phyloP scores from a whole-genome alignment of 2,797 vertebrate species.

The Phaenicophaeus curvirostris region DNA sequence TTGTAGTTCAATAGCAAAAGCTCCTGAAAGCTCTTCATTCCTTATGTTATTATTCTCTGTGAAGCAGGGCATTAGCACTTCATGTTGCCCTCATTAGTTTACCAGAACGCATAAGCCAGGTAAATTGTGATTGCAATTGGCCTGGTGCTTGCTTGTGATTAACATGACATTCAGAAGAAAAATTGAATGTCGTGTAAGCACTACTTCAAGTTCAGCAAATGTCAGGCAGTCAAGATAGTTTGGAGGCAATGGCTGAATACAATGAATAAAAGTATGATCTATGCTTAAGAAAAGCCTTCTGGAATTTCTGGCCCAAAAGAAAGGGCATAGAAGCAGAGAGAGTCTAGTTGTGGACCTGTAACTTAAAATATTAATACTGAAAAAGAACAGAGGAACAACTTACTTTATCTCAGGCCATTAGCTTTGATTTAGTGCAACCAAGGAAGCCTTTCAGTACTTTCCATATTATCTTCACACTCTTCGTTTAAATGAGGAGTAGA shows the following conservation, averaged over 20 bases:
- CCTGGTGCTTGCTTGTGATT: slow-evolving; percentile 22
- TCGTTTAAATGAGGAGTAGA: slow-evolving; percentile 75
- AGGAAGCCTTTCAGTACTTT: slow-evolving; percentile 66
- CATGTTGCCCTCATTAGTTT: slow-evolving; percentile 59
- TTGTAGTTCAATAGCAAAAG: slow-evolving; percentile 28
- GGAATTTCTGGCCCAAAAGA: background rate
- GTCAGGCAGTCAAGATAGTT: background rate
- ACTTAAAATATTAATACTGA: slow-evolving; percentile 76
- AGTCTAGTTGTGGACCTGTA: slow-evolving; percentile 42
- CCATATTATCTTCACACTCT: slow-evolving; percentile 68
- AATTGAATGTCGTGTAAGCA: slow-evolving; percentile 3
- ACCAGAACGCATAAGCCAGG: slow-evolving; percentile 22
- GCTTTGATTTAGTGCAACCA: slow-evolving; percentile 73
- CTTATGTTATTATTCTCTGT: slow-evolving; percentile 28
- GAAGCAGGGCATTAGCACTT: slow-evolving; percentile 37
- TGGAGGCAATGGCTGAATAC: background rate
- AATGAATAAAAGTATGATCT: background rate
- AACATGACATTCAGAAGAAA: slow-evolving; percentile 31
- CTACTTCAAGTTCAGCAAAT: slow-evolving; percentile 25
- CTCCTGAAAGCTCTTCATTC: slow-evolving; percentile 36
- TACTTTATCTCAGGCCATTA: slow-evolving; percentile 67
- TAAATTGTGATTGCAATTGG: slow-evolving; percentile 38
- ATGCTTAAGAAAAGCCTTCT: background rate
- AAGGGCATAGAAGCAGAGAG: background rate
- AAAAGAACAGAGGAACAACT: slow-evolving; percentile 62